phyloP scores from a whole-genome alignment of 1,140 invertebrate genomes.

The Acromyrmex heyeri region DNA sequence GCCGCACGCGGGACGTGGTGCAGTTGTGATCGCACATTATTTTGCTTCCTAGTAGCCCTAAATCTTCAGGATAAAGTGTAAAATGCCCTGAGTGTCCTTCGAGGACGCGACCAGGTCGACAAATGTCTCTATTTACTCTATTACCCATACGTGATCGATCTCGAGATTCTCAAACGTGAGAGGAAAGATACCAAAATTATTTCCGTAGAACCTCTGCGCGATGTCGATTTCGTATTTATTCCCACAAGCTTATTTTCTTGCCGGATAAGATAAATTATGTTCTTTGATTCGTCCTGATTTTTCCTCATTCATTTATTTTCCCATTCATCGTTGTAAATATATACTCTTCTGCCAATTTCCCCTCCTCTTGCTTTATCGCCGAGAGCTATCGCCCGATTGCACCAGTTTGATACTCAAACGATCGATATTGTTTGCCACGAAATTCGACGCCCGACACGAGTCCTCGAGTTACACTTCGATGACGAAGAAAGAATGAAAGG shows the following conservation, averaged over 20 bases:
- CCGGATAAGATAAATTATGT: neutral
- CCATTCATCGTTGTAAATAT: neutral
- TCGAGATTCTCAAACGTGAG: neutral
- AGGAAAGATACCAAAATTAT: neutral
- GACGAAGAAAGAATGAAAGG: conserved; percentile 23
- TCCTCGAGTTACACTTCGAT: conserved; percentile 55
- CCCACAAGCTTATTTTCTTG: neutral
- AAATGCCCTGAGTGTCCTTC: conserved; percentile 27
- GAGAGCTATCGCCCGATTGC: conserved; percentile 6
- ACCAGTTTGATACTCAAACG: conserved; percentile 16
- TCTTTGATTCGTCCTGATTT: neutral
- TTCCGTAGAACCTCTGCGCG: neutral
- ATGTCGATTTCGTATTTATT: neutral
- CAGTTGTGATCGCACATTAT: conserved; percentile 3
- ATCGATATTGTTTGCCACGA: conserved; percentile 6
- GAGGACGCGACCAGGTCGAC: conserved; percentile 2
- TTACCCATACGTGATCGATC: conserved; percentile 3
- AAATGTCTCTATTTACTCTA: neutral
- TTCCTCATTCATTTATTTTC: neutral
- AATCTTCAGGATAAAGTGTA: conserved; percentile 27
- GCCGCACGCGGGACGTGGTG: conserved; percentile 58
- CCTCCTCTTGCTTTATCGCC: neutral
- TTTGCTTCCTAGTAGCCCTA: conserved; percentile 17
- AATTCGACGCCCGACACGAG: conserved; percentile 25
- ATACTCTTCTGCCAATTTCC: neutral